A percentile compares a stretch with the other conserved stretches of the same genome.
These are phyloP conservation scores for Calyptomena viridis DNA, from an alignment of 2,113 vertebrate genomes.

Conservation along the genomic window DNA sequence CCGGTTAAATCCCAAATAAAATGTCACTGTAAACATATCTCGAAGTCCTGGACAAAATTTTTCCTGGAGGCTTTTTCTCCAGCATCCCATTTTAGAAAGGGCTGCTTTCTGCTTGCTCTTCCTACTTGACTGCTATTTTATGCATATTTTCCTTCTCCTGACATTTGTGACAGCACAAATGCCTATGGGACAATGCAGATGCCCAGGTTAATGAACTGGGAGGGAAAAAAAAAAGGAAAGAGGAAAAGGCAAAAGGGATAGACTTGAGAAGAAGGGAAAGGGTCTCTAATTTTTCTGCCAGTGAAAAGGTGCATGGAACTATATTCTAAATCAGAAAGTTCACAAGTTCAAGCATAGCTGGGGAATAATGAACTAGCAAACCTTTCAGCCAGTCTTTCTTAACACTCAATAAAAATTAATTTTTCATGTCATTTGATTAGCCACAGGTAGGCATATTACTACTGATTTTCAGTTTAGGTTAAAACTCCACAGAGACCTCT, in stretches of 20 bases:
- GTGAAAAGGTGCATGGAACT: not conserved
- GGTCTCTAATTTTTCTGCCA: not conserved
- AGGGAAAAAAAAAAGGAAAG: not conserved
- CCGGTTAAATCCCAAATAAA: not conserved
- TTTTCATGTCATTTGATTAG: slow-evolving; percentile 41
- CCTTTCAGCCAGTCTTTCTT: slow-evolving; percentile 16
- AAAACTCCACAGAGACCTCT: slow-evolving; percentile 21
- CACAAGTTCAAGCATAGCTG: not conserved
- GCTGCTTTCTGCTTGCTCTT: not conserved
- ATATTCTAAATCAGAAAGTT: not conserved
- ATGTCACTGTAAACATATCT: not conserved
- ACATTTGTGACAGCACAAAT: not conserved
- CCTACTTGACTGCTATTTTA: not conserved
- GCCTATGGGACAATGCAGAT: not conserved
- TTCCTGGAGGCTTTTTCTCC: not conserved
- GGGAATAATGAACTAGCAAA: slow-evolving; percentile 12
- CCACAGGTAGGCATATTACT: slow-evolving; percentile 20
- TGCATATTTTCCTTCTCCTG: not conserved
- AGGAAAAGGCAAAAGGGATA: accelerated
- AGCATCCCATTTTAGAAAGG: not conserved
- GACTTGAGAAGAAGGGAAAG: not conserved
- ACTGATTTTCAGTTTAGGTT: slow-evolving; percentile 34
- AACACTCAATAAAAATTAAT: slow-evolving; percentile 47
- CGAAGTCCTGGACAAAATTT: not conserved
- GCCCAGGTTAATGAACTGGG: not conserved